phyloP scores from a whole-genome alignment of 1,140 invertebrate genomes.

The Heliconius congener region DNA sequence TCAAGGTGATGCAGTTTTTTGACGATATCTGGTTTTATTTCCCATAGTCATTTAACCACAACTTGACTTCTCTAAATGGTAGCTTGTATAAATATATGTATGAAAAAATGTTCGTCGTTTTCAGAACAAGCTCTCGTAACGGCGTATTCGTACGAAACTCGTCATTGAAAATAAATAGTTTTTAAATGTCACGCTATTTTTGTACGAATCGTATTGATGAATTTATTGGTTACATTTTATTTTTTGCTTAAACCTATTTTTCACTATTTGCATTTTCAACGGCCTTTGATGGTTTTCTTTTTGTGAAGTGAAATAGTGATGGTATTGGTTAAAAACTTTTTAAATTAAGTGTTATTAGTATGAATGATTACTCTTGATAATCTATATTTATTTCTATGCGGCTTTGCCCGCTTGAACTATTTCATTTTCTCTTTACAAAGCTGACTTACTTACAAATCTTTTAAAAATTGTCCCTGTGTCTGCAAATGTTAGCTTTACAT shows the following conservation, averaged over 20 bases:
- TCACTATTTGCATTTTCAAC: neutral
- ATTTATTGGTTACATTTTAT: neutral
- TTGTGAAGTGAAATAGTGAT: neutral
- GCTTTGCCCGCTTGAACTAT: neutral
- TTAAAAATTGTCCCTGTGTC: too few relatives aligned
- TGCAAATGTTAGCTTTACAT: too few relatives aligned
- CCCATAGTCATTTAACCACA: neutral
- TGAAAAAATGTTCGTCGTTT: neutral
- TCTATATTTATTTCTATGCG: neutral
- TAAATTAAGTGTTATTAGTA: neutral
- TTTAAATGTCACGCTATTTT: slow-evolving; percentile 12
- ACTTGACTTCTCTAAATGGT: neutral
- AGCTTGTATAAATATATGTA: neutral
- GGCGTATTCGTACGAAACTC: neutral
- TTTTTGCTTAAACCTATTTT: neutral
- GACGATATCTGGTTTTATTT: slow-evolving; percentile 5
- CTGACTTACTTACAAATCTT: too few relatives aligned
- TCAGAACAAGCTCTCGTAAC: neutral
- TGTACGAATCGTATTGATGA: neutral
- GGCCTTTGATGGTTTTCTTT: neutral
- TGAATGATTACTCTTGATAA: too few relatives aligned
- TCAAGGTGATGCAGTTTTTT: slow-evolving; percentile 3
- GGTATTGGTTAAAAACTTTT: neutral
- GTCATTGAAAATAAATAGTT: neutral
- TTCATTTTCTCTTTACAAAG: too few relatives aligned